A percentile compares a stretch with the other conserved stretches of the same genome.
phyloP scores from a whole-genome alignment of 92 coral and sea anemone genomes.

The Paramuricea clavata region DNA sequence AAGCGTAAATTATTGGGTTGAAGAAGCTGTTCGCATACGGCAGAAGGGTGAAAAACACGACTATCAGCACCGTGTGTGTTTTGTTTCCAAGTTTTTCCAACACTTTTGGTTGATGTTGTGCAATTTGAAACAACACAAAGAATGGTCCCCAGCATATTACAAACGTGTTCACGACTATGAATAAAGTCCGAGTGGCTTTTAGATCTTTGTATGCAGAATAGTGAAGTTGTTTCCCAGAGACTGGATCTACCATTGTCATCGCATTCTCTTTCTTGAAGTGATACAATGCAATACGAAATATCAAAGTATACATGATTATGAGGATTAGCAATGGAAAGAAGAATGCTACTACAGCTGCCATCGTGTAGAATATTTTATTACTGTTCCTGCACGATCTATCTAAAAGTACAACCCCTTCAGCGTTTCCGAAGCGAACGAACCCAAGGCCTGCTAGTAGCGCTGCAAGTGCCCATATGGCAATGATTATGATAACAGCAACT shows the following conservation, averaged over 20 bases:
- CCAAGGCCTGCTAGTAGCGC: conserved; percentile 76
- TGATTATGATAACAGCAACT: conserved; percentile 77
- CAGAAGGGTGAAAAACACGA: conserved; percentile 62
- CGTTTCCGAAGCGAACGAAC: conserved; percentile 63
- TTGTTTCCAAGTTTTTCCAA: conserved; percentile 10
- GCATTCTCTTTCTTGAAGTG: conserved; percentile 89
- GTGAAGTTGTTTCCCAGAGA: conserved; percentile 38
- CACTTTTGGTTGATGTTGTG: conserved; percentile 59
- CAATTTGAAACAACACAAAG: conserved; percentile 79
- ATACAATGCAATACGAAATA: conserved; percentile 82
- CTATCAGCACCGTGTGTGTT: conserved; percentile 45
- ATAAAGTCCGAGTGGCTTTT: conserved; percentile 94
- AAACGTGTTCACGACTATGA: conserved; percentile 89
- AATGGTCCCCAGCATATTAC: conserved; percentile 97
- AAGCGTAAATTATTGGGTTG: conserved; percentile 95
- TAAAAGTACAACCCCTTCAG: conserved; percentile 32
- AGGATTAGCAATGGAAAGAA: conserved; percentile 80
- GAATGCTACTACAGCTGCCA: conserved; percentile 90
- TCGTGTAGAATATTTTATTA: conserved; percentile 85
- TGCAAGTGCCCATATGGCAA: conserved; percentile 84
- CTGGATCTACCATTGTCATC: conserved; percentile 53
- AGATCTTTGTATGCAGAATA: conserved; percentile 77
- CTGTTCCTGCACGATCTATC: conserved; percentile 60
- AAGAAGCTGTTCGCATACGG: conserved; percentile 94
- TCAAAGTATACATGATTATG: conserved; percentile 77